Evolutionary conservation across 2,113 vertebrate genomes (phyloP).

Genomic region (Bufo gargarizans): DNA sequence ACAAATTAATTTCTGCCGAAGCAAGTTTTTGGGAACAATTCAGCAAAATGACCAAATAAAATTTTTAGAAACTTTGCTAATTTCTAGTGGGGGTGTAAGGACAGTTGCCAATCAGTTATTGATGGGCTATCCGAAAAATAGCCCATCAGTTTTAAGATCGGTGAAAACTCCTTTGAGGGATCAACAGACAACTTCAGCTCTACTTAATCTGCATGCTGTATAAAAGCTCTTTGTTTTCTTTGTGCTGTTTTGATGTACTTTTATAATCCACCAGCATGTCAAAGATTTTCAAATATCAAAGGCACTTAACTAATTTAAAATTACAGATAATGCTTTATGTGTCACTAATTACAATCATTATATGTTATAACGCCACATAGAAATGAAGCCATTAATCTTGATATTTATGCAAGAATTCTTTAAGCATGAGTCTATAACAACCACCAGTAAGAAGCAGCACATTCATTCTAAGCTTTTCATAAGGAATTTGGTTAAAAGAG

Average conservation of each 20-base stretch:
- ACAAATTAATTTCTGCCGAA: too few species aligned
- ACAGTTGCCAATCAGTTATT: too few species aligned
- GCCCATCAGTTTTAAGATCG: too few species aligned
- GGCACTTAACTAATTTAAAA: not conserved
- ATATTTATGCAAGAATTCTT: slow-evolving; percentile 36
- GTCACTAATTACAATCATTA: slow-evolving; percentile 12
- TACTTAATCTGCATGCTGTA: not conserved
- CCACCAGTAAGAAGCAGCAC: not conserved
- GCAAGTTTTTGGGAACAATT: too few species aligned
- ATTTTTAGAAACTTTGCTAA: too few species aligned
- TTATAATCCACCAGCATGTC: not conserved
- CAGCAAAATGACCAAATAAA: too few species aligned
- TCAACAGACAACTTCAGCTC: not conserved
- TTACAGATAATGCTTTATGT: not conserved
- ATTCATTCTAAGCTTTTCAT: not conserved
- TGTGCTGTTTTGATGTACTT: not conserved
- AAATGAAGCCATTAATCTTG: not conserved
- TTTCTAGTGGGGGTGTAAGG: too few species aligned
- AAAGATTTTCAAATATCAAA: not conserved
- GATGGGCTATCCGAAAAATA: too few species aligned
- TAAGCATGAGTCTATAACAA: not conserved
- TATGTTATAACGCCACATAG: slow-evolving; percentile 1
- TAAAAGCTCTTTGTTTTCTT: not conserved
- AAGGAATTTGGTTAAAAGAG: slow-evolving; percentile 14
- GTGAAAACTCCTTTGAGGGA: not conserved